Conservation (phyloP, 2,888 invertebrate species). For the Tineola bisselliella region DNA sequence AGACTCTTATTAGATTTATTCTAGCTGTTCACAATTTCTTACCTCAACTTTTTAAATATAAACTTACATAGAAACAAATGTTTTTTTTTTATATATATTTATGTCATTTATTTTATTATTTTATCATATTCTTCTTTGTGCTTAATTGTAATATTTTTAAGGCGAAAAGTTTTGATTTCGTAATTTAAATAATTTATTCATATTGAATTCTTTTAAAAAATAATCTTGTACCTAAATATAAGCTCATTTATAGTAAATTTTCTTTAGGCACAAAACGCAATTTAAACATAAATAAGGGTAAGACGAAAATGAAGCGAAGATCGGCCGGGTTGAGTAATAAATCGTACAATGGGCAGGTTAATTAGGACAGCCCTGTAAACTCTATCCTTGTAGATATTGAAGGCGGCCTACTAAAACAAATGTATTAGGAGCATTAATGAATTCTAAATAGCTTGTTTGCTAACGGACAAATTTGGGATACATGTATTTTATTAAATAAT, state of each 20-base stretch:
- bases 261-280: slow-evolving; percentile 1
- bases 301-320: slow-evolving; percentile 18
- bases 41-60: neutral
- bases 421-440: neutral
- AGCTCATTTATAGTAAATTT: neutral
- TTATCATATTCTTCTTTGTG: no score
- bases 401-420: neutral
- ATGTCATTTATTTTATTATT: no score
- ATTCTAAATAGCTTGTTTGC: slow-evolving; percentile 1
- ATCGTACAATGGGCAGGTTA: slow-evolving; percentile 57
- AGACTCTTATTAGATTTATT: neutral
- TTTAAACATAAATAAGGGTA: slow-evolving; percentile 10
- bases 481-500: neutral
- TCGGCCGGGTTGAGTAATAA: slow-evolving; percentile 44
- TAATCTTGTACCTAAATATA: neutral
- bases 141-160: no score
- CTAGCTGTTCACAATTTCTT: neutral
- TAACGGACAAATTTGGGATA: neutral
- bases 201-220: no score
- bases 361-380: slow-evolving; percentile 29
- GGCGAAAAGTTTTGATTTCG: no score
- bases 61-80: neutral
- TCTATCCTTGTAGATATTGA: neutral
- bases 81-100: no score
- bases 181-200: no score